Conservation (phyloP, 1,140 invertebrate genomes). For the Philaenus spumarius region DNA sequence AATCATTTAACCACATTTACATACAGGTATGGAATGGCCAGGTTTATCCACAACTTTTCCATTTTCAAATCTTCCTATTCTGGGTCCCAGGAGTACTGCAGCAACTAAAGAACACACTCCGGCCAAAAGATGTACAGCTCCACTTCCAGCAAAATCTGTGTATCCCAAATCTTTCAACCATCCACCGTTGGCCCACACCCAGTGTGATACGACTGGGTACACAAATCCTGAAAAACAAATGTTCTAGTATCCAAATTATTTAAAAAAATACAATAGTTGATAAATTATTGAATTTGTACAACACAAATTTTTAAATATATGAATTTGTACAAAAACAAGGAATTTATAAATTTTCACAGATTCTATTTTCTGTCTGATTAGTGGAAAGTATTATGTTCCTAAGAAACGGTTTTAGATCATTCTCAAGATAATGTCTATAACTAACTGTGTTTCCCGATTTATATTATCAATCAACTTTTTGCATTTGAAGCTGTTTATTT, state of each 20-base stretch:
- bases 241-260: neutral
- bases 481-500: too few relatives aligned
- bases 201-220: constrained; percentile 49
- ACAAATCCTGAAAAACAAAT: constrained; percentile 41
- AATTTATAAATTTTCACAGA: too few relatives aligned
- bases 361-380: too few relatives aligned
- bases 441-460: too few relatives aligned
- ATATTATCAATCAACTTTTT: too few relatives aligned
- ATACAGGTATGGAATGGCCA: constrained; percentile 47
- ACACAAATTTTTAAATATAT: neutral
- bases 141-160: constrained; percentile 40
- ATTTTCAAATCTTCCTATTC: constrained; percentile 40
- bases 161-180: constrained; percentile 38
- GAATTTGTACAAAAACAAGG: neutral
- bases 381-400: too few relatives aligned
- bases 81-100: constrained; percentile 44
- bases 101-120: constrained; percentile 47
- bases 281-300: neutral
- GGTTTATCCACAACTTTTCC: constrained; percentile 18
- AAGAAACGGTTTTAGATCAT: too few relatives aligned
- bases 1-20: neutral
- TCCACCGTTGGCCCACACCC: constrained; percentile 47
- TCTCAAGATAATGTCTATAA: too few relatives aligned
- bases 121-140: constrained; percentile 46
- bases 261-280: neutral